Evolutionary conservation across 1,140 invertebrate species (phyloP).

Genomic region (Atta texana): DNA sequence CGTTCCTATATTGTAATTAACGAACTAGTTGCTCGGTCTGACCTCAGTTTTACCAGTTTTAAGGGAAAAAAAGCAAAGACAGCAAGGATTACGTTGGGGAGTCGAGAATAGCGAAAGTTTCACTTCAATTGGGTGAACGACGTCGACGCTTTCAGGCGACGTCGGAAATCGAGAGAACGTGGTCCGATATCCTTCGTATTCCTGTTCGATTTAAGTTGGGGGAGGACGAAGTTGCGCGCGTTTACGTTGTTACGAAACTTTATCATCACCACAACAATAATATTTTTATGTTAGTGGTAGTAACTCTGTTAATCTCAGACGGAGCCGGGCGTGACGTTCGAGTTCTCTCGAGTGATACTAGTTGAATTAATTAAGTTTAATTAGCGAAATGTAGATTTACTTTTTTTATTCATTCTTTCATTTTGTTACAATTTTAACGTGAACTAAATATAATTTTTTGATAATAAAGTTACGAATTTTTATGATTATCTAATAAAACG

Average conservation of each 20-base stretch:
- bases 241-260: slow-evolving; percentile 54
- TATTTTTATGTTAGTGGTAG: slow-evolving; percentile 49
- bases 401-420: neutral
- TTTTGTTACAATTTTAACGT: neutral
- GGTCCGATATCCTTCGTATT: slow-evolving; percentile 64
- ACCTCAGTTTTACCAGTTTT: slow-evolving; percentile 22
- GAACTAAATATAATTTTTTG: neutral
- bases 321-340: neutral
- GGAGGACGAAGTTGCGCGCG: slow-evolving; percentile 39
- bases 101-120: slow-evolving; percentile 57
- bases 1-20: slow-evolving; percentile 6
- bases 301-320: slow-evolving; percentile 37
- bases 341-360: slow-evolving; percentile 14
- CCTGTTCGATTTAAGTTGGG: slow-evolving; percentile 66
- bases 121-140: slow-evolving; percentile 42
- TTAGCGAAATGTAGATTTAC: neutral
- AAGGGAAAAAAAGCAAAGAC: slow-evolving; percentile 6
- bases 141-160: slow-evolving; percentile 53
- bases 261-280: slow-evolving; percentile 57
- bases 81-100: slow-evolving; percentile 21
- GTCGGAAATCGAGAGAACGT: slow-evolving; percentile 73
- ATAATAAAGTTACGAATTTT: neutral
- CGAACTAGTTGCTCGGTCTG: neutral
- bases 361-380: slow-evolving; percentile 26
- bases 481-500: neutral